A percentile compares a stretch with the other conserved stretches of the same genome.
phyloP scores from a whole-genome alignment of 2,113 vertebrate genomes.

The Pimephales promelas region DNA sequence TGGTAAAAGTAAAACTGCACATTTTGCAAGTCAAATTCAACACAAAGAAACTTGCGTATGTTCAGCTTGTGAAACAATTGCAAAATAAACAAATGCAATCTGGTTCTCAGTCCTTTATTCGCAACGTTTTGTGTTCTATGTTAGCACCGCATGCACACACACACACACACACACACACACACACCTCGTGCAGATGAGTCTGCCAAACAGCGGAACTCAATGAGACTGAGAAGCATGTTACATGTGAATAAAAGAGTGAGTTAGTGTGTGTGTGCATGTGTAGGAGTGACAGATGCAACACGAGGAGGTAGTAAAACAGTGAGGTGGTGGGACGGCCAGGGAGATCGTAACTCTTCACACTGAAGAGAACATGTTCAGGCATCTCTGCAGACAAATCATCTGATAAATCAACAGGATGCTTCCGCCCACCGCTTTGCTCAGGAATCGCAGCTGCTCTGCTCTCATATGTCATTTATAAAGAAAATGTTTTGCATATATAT shows the following conservation, averaged over 20 bases:
- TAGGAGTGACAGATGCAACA: conserved; percentile 54
- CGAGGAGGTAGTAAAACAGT: conserved; percentile 14
- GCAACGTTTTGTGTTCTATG: neutral
- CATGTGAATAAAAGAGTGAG: conserved; percentile 54
- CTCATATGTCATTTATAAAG: neutral
- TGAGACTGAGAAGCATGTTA: conserved; percentile 55
- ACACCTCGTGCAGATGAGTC: conserved; percentile 37
- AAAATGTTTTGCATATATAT: neutral
- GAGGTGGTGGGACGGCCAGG: conserved; percentile 31
- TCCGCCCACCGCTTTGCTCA: neutral
- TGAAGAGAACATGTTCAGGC: neutral
- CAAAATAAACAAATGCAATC: neutral
- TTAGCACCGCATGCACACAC: neutral
- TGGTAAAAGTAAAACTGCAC: neutral
- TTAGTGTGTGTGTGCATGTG: conserved; percentile 35
- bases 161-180: neutral
- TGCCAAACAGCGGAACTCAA: conserved; percentile 44
- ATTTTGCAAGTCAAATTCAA: neutral
- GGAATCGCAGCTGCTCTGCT: conserved; percentile 4
- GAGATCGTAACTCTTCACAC: conserved; percentile 45
- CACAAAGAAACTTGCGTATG: neutral
- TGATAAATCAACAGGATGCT: conserved; percentile 28
- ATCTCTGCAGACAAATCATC: conserved; percentile 37
- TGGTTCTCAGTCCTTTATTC: neutral
- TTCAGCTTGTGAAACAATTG: neutral